Percentiles rank a stretch among this genome's conserved stretches.
Evolutionary conservation across 92 coral and sea anemone genomes (phyloP).

Genomic region (Bergia puertoricense): DNA sequence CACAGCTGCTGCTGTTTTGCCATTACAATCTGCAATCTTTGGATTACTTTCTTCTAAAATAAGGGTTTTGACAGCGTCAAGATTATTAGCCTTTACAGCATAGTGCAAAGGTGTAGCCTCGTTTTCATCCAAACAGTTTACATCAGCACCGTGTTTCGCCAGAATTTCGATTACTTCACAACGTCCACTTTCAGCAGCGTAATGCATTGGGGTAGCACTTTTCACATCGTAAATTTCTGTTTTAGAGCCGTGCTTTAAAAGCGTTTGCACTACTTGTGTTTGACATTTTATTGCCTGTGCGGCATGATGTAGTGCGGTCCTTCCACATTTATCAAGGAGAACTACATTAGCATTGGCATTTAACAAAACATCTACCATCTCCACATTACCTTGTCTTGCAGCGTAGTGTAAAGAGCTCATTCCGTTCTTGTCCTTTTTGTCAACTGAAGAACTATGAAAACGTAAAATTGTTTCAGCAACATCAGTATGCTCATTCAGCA

Average conservation of each 20-base stretch:
- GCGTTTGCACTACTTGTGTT: not conserved
- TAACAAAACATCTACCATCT: not conserved
- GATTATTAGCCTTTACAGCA: constrained; percentile 6
- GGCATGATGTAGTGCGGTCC: constrained; percentile 16
- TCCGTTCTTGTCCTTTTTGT: constrained; percentile 1
- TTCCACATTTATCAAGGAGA: constrained; percentile 8
- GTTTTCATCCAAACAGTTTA: constrained; percentile 27
- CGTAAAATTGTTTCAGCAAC: not conserved
- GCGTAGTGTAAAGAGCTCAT: constrained; percentile 15
- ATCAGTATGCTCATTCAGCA: not conserved
- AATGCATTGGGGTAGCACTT: constrained; percentile 32
- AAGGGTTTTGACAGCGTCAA: constrained; percentile 4
- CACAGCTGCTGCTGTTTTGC: constrained; percentile 20
- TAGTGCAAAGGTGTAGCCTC: constrained; percentile 33
- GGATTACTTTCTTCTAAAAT: constrained; percentile 7
- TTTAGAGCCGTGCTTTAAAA: not conserved
- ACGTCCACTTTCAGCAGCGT: constrained; percentile 21
- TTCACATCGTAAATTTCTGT: not conserved
- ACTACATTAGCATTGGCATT: not conserved
- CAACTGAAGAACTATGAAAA: not conserved
- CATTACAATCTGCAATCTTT: not conserved
- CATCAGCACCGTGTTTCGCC: constrained; percentile 14
- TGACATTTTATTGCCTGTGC: constrained; percentile 8
- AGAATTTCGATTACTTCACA: constrained; percentile 1
- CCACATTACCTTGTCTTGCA: constrained; percentile 1